These are phyloP conservation scores for Porites lutea DNA, from an alignment of 64 coral and sea anemone species.

Conservation along the genomic window DNA sequence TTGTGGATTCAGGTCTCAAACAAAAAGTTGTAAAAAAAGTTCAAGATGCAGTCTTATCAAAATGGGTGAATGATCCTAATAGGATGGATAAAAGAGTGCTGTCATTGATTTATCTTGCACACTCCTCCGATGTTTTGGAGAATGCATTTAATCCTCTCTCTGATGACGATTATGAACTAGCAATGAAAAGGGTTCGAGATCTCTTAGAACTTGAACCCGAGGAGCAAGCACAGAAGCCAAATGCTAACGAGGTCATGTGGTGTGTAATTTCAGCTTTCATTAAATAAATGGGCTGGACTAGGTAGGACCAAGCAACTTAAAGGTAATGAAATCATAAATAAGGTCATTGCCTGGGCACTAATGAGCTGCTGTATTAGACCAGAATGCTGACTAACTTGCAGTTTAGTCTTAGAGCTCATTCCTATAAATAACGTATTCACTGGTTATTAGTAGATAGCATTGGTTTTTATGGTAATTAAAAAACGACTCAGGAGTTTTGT, in stretches of 20 bases:
- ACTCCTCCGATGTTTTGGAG: constrained; percentile 98
- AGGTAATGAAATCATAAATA: neutral
- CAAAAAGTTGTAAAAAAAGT: constrained; percentile 87
- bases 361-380: too few species aligned
- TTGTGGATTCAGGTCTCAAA: constrained; percentile 91
- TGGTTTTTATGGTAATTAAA: neutral
- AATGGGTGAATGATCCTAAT: constrained; percentile 95
- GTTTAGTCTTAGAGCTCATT: neutral
- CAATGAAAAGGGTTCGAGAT: constrained; percentile 96
- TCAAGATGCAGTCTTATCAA: constrained; percentile 90
- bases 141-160: constrained; percentile 97
- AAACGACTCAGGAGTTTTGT: neutral
- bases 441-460: neutral
- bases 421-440: neutral
- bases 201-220: constrained; percentile 96
- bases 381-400: neutral
- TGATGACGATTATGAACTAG: constrained; percentile 98
- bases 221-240: constrained; percentile 89
- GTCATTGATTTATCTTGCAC: constrained; percentile 97
- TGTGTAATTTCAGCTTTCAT: constrained; percentile 98
- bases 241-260: constrained; percentile 95
- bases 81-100: constrained; percentile 88
- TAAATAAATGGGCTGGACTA: constrained; percentile 63
- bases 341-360: too few species aligned
- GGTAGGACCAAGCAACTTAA: neutral